Evolutionary conservation across 2,888 invertebrate species (phyloP), one percentile per base, ranked within the genome.

Genomic region (Monoplex corrugatus): DNA sequence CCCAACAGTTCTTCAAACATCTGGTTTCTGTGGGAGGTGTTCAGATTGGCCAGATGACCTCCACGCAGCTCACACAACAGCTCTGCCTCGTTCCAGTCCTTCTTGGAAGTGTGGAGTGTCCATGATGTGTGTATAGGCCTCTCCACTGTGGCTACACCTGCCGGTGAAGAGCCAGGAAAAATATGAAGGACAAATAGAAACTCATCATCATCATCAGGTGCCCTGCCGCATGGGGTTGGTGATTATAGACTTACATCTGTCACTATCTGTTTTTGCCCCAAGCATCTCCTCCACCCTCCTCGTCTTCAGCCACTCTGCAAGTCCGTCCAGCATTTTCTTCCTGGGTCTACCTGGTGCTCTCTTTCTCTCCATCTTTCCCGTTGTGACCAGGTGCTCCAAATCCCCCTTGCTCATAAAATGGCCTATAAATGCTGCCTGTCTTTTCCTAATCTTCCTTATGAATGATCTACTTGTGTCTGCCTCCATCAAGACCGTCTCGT

Each of bases 31-130:
- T 83, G 83, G n/a, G 63, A 0, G 44, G 88, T 88, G 82, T 88
- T 80, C 23, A 68, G 32, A 68, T 40, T 63, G 44, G 88, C 88
- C 16, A 88, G 82, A 28, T 88, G 38, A 5, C 88, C 83, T 8
- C 88, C 88, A 19, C n/a, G 19, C 83, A 88, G 57, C 40, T 88
- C 83, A 57, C 88, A 88, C 43, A 88, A n/a, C 35, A 88, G 63
- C 68, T 83, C 82, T 10, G 68, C 88, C 68, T 68, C 83, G 44
- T 57, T 88, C 83, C 83, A 88, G 5, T 23, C 43, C 44, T 83
- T 88, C 32, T 16, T 13, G 16, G 32, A 23, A 2, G 68, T 83
- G 45, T 43, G 63, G n/a, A 68, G n/a, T 0, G 82, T 88, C 82
- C 82, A 88, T 16, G 44, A 43, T 16, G 88, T 83, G 19, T 44